Percentiles rank a stretch among this genome's conserved stretches.
Conservation (phyloP, 1,140 invertebrate species). For the Gryllus bimaculatus region DNA sequence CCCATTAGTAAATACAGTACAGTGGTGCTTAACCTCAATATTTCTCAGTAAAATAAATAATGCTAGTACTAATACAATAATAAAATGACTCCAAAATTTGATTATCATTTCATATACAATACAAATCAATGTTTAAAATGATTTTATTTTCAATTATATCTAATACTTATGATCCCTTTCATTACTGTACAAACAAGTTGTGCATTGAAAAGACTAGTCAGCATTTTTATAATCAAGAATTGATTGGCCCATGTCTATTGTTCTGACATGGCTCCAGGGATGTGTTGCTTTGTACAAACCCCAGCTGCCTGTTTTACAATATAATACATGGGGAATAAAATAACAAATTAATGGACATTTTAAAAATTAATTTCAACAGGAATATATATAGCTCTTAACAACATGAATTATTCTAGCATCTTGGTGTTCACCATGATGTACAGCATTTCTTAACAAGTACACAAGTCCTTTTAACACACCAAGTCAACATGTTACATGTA, state of each 20-base stretch:
- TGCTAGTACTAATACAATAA: constrained; percentile 5
- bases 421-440: not conserved
- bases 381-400: constrained; percentile 6
- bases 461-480: not conserved
- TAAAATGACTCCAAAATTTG: not conserved
- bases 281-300: not conserved
- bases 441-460: not conserved
- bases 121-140: not conserved
- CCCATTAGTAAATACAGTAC: constrained; percentile 1
- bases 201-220: constrained; percentile 1
- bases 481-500: constrained; percentile 15
- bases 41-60: not conserved
- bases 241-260: not conserved
- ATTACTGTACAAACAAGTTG: constrained; percentile 1
- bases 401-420: constrained; percentile 8
- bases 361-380: constrained; percentile 6
- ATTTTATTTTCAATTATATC: not conserved
- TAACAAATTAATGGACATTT: not conserved
- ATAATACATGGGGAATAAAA: constrained; percentile 1
- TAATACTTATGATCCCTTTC: not conserved
- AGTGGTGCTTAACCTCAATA: not conserved
- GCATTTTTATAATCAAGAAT: not conserved
- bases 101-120: not conserved
- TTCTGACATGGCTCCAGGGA: not conserved
- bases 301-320: constrained; percentile 3